Evolutionary conservation across 2,888 invertebrate genomes (phyloP), one percentile per base, ranked within the genome.

Genomic region (Odiellus spinosus): DNA sequence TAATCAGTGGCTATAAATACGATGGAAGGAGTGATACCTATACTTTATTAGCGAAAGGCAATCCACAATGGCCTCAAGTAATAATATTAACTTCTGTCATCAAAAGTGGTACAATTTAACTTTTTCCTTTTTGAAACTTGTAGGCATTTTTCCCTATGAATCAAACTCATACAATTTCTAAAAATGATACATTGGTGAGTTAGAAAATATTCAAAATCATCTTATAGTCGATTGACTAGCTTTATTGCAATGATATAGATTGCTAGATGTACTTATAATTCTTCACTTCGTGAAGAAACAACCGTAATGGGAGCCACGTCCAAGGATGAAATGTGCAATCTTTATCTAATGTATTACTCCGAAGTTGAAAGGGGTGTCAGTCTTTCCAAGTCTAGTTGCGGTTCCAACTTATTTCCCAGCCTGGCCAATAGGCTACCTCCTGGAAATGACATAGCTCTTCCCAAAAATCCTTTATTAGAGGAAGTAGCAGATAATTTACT

Each of bases 21-120:
- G 59, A 61, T 44, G 51, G 45, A 8, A 48, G 50, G 44, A 42
- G 49, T 48, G 44, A 58, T 10, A 47, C 57, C 20, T 66, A 63
- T 60, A 59, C 55, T 3, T 55, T 60, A 50, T 56, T 72, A 46
- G 71, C 70, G 14, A 72, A 71, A 57, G 71, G 73, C 39, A 73
- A 74, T 59, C 75, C 75, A 2, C 73, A 73, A 55, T 73, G 73
- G 74, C 74, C 75, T 1, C 75, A 74, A 63, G 68, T 67, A 55
- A 26, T 26, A 26, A 26, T 26, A 26, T 26, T 26, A 26, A 6
- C 8, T 26, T 6, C 26, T 26, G 26, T n/a, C n/a, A n/a, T n/a
- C n/a, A n/a, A n/a, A n/a, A n/a, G n/a, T n/a, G n/a, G n/a, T 44
- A 8, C 6, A 44, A 18, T 44, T 36, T 32, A 36, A 26, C 12